Evolutionary conservation across 2,113 vertebrate genomes (phyloP).

Genomic region (Arizona elegans): DNA sequence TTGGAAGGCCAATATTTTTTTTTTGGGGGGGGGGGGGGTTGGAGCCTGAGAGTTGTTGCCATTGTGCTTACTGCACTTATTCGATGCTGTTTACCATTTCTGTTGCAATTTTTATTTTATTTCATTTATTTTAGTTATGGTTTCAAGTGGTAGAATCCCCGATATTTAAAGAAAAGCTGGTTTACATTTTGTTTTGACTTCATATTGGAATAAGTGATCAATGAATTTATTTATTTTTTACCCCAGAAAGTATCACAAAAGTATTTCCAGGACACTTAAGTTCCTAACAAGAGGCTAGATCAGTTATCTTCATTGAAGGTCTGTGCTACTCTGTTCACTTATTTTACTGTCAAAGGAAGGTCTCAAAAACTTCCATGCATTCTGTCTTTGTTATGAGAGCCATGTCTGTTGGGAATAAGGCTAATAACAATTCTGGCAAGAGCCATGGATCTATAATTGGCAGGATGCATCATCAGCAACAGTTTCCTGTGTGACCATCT

Average conservation of each 20-base stretch:
- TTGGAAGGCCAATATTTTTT: neutral
- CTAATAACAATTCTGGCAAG: neutral
- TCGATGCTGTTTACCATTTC: neutral
- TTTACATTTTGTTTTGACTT: neutral
- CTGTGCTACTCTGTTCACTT: neutral
- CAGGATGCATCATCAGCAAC: neutral
- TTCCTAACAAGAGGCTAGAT: neutral
- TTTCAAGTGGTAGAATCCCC: neutral
- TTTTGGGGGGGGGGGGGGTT: neutral
- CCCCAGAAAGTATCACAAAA: neutral
- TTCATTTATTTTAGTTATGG: neutral
- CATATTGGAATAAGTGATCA: neutral
- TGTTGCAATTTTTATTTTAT: neutral
- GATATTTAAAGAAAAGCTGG: neutral
- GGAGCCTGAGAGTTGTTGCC: neutral
- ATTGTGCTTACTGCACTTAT: neutral
- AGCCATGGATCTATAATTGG: conserved; percentile 2
- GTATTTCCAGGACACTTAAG: neutral
- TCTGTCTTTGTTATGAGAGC: neutral
- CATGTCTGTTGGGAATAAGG: neutral
- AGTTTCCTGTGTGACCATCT: conserved; percentile 16
- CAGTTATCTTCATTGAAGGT: neutral
- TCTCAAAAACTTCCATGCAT: neutral
- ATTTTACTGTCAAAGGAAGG: neutral
- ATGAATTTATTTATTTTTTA: neutral